Conservation (phyloP, 2,797 vertebrate species). For the Molossus alvarezi region DNA sequence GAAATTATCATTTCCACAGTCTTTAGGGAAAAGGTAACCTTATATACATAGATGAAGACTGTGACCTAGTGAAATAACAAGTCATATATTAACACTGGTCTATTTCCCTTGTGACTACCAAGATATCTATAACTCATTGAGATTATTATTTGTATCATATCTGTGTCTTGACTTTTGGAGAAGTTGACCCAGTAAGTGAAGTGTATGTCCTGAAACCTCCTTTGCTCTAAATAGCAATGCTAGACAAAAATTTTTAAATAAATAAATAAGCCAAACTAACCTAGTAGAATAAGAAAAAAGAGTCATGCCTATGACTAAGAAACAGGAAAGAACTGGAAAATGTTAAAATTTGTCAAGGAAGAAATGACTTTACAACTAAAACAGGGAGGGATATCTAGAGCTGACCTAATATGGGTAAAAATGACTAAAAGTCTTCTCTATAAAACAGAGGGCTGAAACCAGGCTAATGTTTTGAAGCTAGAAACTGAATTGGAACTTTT, state of each 20-base stretch:
- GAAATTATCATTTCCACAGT: background rate
- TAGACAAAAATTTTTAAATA: background rate
- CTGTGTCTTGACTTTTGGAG: slow-evolving; percentile 12
- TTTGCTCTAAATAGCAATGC: background rate
- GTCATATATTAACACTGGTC: background rate
- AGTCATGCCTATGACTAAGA: background rate
- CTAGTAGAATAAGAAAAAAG: background rate
- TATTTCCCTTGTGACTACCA: background rate
- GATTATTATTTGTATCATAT: background rate
- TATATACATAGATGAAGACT: background rate
- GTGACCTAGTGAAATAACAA: background rate
- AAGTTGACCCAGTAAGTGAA: background rate
- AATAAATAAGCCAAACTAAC: slow-evolving; percentile 10
- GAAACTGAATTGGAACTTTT: background rate
- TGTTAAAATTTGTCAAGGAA: background rate
- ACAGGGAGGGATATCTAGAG: background rate
- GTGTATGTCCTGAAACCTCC: background rate
- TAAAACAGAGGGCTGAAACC: background rate
- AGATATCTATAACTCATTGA: background rate
- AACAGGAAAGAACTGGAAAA: background rate
- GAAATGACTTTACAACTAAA: background rate
- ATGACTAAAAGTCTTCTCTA: background rate
- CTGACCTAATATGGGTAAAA: background rate
- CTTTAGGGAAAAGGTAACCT: background rate
- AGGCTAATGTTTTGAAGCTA: background rate